Conservation (phyloP, 1,140 invertebrate species). For the Paracyclopina nana region DNA sequence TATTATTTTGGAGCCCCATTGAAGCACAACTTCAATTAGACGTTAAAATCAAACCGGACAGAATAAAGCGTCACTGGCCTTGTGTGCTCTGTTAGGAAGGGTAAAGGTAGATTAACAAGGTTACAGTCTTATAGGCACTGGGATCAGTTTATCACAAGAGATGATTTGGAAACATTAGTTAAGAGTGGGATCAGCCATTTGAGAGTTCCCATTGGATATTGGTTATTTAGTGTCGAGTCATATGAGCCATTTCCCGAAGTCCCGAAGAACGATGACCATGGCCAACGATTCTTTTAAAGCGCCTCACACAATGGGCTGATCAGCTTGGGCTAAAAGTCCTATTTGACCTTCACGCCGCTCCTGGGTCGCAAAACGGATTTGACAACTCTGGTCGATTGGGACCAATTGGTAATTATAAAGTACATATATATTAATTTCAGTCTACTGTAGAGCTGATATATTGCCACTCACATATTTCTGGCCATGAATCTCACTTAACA, state of each 20-base stretch:
- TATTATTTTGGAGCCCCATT: no score
- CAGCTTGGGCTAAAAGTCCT: neutral
- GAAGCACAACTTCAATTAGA: no score
- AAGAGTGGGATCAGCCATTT: neutral
- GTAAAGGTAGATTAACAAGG: no score
- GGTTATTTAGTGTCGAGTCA: neutral
- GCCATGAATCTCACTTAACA: no score
- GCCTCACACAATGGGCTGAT: neutral
- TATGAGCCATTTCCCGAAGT: conserved; percentile 6
- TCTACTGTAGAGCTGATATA: no score
- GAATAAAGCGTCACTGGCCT: no score
- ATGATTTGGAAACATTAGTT: neutral
- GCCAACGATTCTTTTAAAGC: neutral
- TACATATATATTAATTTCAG: no score
- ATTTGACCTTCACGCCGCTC: neutral
- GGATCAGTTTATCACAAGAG: neutral
- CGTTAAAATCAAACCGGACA: no score
- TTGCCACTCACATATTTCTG: no score
- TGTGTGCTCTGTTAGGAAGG: no score
- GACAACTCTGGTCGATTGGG: neutral
- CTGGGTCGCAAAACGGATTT: conserved; percentile 7
- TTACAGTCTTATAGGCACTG: neutral
- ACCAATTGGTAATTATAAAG: no score
- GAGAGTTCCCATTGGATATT: neutral
- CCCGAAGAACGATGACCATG: neutral